Conservation (phyloP, 2,888 invertebrate genomes). For the Nyleta sp. region DNA sequence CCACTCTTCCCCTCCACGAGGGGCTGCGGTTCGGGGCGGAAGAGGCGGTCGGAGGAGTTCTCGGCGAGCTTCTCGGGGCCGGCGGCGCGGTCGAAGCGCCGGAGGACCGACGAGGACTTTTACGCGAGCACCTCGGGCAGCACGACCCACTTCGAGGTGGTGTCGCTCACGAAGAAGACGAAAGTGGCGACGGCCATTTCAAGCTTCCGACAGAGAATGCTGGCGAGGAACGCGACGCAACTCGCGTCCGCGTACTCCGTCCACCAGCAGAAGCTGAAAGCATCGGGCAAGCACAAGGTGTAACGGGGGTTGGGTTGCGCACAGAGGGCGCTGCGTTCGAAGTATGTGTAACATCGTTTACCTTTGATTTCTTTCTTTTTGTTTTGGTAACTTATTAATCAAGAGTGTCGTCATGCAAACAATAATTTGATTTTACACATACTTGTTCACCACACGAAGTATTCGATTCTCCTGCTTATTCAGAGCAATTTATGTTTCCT, state of each 20-base stretch:
- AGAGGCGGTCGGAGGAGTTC: slow-evolving; percentile 30
- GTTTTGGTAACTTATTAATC: too few relatives aligned
- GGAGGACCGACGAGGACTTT: not conserved
- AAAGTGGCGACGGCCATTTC: slow-evolving; percentile 62
- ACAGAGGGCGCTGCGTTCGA: too few relatives aligned
- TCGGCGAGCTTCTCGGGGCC: slow-evolving; percentile 28
- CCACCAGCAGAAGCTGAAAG: slow-evolving; percentile 73
- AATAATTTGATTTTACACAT: too few relatives aligned
- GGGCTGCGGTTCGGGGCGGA: slow-evolving; percentile 6
- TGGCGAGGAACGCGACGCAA: slow-evolving; percentile 73
- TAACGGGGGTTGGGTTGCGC: not conserved
- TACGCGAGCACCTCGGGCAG: slow-evolving; percentile 70
- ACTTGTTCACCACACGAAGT: too few relatives aligned
- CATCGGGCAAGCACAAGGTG: slow-evolving; percentile 39
- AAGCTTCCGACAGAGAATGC: slow-evolving; percentile 73
- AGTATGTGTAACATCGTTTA: too few relatives aligned
- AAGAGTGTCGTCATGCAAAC: too few relatives aligned
- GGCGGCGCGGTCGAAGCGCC: not conserved
- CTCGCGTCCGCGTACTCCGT: slow-evolving; percentile 71
- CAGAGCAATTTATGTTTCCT: too few relatives aligned
- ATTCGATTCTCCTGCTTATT: too few relatives aligned
- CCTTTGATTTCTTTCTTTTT: too few relatives aligned
- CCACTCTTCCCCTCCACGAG: too few relatives aligned
- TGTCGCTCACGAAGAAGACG: slow-evolving; percentile 70
- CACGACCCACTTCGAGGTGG: slow-evolving; percentile 74